These are phyloP conservation scores for Heliothis peltigera DNA, from an alignment of 2,888 invertebrate species.

Conservation along the genomic window DNA sequence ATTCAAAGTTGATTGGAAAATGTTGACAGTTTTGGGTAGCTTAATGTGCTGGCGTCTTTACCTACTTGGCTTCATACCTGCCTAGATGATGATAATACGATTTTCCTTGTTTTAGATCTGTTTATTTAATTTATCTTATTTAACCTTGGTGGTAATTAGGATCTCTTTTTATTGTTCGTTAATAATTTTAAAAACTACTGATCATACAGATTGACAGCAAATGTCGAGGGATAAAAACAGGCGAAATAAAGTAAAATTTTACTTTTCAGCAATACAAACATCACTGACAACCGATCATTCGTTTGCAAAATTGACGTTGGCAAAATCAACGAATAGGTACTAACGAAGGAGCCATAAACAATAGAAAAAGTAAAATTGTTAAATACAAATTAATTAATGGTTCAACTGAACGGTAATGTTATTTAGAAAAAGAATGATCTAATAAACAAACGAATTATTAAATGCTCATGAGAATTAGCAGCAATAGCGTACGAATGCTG, in stretches of 20 bases:
- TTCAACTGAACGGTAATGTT: conserved; percentile 7
- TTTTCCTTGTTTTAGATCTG: conserved; percentile 32
- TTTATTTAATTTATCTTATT: conserved; percentile 1
- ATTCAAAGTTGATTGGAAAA: no score
- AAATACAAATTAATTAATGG: conserved; percentile 22
- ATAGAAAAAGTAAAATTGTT: no score
- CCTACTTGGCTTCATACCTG: not conserved
- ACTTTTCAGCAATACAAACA: no score
- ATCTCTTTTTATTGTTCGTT: conserved; percentile 8
- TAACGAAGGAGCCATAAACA: no score
- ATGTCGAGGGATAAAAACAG: not conserved
- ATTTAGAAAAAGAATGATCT: conserved; percentile 19
- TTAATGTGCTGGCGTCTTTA: no score
- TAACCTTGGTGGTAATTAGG: conserved; percentile 32
- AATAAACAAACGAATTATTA: conserved; percentile 30
- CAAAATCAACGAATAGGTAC: no score
- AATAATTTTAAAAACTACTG: conserved; percentile 1
- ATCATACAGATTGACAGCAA: not conserved
- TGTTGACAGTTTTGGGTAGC: no score
- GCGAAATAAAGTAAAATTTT: no score
- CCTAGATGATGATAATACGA: conserved; percentile 7
- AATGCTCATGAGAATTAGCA: conserved; percentile 22
- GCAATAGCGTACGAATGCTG: conserved; percentile 15
- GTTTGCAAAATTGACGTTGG: no score
- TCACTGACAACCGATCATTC: no score